A percentile compares a stretch with the other conserved stretches of the same genome.
Conservation (phyloP, 2,797 vertebrate genomes). For the Chanos chanos region DNA sequence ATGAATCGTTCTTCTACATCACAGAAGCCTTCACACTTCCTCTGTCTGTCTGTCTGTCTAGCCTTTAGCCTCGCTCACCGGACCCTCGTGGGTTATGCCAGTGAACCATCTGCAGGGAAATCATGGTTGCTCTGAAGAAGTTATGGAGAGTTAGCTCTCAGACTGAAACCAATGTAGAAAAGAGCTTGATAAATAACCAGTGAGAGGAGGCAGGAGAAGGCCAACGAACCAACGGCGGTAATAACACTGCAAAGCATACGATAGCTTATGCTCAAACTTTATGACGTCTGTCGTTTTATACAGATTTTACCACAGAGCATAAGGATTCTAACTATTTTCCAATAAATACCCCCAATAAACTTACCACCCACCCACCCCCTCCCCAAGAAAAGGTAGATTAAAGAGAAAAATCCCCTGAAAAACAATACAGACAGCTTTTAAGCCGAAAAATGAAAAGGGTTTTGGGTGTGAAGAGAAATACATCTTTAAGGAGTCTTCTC, state of each 20-base stretch:
- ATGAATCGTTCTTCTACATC: slow-evolving; percentile 1
- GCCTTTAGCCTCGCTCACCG: background rate
- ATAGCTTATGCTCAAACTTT: no score
- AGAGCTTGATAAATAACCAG: slow-evolving; percentile 28
- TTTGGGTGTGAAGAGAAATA: background rate
- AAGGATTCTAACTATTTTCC: no score
- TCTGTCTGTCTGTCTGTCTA: slow-evolving; percentile 26
- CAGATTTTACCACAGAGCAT: no score
- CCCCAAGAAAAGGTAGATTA: background rate
- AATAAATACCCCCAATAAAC: no score
- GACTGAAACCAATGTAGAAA: slow-evolving; percentile 50
- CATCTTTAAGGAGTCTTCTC: background rate
- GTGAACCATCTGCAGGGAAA: slow-evolving; percentile 43
- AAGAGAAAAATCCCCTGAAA: background rate
- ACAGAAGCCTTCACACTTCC: background rate
- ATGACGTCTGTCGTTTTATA: no score
- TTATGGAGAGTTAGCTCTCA: slow-evolving; percentile 19
- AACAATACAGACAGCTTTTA: no score
- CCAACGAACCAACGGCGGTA: slow-evolving; percentile 8
- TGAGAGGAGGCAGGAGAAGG: background rate
- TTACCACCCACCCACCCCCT: no score
- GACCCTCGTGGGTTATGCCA: slow-evolving; percentile 3
- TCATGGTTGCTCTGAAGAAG: slow-evolving; percentile 32
- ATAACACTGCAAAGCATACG: no score
- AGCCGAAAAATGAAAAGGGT: no score